A percentile compares a stretch with the other conserved stretches of the same genome.
These are phyloP conservation scores for Caenorhabditis imperialis DNA, from an alignment of 2,888 invertebrate species.

Conservation along the genomic window DNA sequence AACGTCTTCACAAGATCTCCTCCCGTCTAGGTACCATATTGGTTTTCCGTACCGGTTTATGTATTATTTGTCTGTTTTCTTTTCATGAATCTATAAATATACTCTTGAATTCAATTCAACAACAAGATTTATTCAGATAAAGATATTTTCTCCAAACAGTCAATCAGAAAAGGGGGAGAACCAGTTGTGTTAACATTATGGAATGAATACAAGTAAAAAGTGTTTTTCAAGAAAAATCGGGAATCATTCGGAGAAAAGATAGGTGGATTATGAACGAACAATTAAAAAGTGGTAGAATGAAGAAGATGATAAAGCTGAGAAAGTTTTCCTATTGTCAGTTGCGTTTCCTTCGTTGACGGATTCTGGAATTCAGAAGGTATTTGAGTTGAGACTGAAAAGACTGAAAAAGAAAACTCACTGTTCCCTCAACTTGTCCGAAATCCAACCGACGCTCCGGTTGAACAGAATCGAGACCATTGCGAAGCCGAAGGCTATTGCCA, in stretches of 20 bases:
- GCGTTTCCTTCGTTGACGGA: slow-evolving; percentile 43
- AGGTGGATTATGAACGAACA: slow-evolving; percentile 24
- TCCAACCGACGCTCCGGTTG: slow-evolving; percentile 42
- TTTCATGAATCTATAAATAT: too few species aligned
- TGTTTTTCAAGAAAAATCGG: slow-evolving; percentile 1
- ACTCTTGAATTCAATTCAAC: too few species aligned
- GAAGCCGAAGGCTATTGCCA: slow-evolving; percentile 13
- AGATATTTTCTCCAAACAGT: too few species aligned
- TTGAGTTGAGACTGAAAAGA: not conserved
- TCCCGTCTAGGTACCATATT: too few species aligned
- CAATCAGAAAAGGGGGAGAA: too few species aligned
- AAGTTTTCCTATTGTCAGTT: not conserved
- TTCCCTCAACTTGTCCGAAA: slow-evolving; percentile 24
- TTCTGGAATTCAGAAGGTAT: slow-evolving; percentile 25
- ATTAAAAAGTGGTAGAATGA: not conserved
- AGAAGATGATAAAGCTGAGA: slow-evolving; percentile 9
- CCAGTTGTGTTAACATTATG: slow-evolving; percentile 30
- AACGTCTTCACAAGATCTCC: too few species aligned
- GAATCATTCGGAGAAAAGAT: not conserved
- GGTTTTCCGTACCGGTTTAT: too few species aligned
- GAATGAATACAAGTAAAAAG: slow-evolving; percentile 42
- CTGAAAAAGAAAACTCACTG: slow-evolving; percentile 16
- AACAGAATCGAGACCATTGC: slow-evolving; percentile 30
- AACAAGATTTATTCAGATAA: too few species aligned
- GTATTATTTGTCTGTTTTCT: too few species aligned